Base-by-base conservation (phyloP, 2,113 vertebrate species). In the Semnornis frantzii region DNA sequence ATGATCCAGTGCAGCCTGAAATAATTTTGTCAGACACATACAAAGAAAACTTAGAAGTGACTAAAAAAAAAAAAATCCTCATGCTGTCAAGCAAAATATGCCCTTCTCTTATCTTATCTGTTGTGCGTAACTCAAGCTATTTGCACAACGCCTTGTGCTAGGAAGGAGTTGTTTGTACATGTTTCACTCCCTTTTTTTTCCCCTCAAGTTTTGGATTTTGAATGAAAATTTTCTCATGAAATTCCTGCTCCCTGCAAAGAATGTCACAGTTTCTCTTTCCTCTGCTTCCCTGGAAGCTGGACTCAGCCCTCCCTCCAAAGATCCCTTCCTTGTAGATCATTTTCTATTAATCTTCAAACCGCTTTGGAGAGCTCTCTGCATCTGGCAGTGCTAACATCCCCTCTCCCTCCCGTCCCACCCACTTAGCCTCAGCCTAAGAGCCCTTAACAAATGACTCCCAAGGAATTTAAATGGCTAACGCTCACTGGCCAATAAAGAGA, bases 371-470 rank as follows among this genome's bases (percentile, higher is more conserved):
- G 87, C 87, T 78, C 96, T 96, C 85, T 39, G 82, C 23, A 2
- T 85, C 87, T 94, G 96, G 91, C 91, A 92, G 86, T 68, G 37
- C 77, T 84, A 94, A 92, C 94, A 88, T 93, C 96, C 89, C 95
- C 86, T 96, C 85, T 95, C 79, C 52, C 87, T 92, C 88, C 78
- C 23, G 95, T 95, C 87, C 96, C 97, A 97, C 97, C 97, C 97
- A 96, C 95, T 94, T 90, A 87, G 91, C 82, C 93, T 95, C 89
- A 96, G 90, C 96, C 92, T 94, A 92, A 96, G 96, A 97, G 96
- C 96, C 96, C 97, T 97, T 95, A 98, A 97, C 97, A 97, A 98
- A 98, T 98, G 97, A 96, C 95, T 98, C 94, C 96, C 96, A 93
- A 97, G 97, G 98, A 97, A 97, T 97, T 97, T 97, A 97, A 98